These are phyloP conservation scores for Gephyroberyx darwinii DNA, from an alignment of 2,797 vertebrate species.

Conservation along the genomic window DNA sequence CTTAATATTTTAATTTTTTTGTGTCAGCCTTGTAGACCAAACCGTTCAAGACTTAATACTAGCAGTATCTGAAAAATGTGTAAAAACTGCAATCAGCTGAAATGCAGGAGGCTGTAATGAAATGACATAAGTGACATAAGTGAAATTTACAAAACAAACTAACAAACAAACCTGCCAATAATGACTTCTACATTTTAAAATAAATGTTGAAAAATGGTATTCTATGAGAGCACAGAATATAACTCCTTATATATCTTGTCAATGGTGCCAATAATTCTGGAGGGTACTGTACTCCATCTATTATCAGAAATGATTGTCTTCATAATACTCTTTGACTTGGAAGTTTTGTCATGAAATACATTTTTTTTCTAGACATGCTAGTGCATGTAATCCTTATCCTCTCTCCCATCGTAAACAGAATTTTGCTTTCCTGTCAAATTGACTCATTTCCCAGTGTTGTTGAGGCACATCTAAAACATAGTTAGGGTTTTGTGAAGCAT, in stretches of 20 bases:
- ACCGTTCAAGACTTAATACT: constrained; percentile 28
- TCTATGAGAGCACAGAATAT: not conserved
- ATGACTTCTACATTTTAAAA: not conserved
- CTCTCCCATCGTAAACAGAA: constrained; percentile 67
- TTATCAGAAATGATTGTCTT: constrained; percentile 22
- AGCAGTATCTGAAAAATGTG: constrained; percentile 36
- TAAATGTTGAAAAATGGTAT: too few species aligned
- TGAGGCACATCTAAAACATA: constrained; percentile 80
- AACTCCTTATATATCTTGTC: not conserved
- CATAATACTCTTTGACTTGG: constrained; percentile 27
- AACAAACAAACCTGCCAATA: constrained; percentile 4
- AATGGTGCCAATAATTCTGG: constrained; percentile 16
- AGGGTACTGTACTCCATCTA: not conserved
- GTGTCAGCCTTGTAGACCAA: constrained; percentile 22
- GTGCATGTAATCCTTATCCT: constrained; percentile 53
- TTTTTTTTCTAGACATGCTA: constrained; percentile 42
- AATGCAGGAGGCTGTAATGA: constrained; percentile 12
- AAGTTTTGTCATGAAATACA: constrained; percentile 38
- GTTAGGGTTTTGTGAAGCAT: constrained; percentile 80
- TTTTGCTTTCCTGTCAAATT: constrained; percentile 70
- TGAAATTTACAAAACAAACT: too few species aligned
- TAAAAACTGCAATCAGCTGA: constrained; percentile 15
- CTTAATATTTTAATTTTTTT: constrained; percentile 41
- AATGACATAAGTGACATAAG: not conserved
- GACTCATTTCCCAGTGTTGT: constrained; percentile 74